Base-by-base conservation (phyloP, 92 coral and sea anemone species). In the Anthopleura xanthogrammica region DNA sequence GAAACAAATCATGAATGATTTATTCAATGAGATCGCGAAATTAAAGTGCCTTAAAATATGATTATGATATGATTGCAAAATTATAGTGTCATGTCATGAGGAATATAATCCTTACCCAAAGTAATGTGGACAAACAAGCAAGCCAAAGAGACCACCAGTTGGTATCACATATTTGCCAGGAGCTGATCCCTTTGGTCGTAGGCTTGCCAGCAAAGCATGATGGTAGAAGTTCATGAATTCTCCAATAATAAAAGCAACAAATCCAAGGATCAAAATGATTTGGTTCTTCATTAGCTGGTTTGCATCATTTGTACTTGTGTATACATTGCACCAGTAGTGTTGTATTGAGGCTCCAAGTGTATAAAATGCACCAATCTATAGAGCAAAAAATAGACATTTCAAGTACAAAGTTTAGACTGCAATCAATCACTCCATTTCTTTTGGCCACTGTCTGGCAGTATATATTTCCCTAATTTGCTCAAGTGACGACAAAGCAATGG, bases 311-410 rank as follows among this genome's bases (percentile, higher is more conserved):
- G 80, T 54, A 56, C 86, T 83, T 7, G 94, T 93, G 58, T 83
- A 89, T 17, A 93, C 57, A 77, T 93, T 91, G 70, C 94, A 91
- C 97, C 97, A 93, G 88, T 93, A 93, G 75, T 93, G 97, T 75
- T 91, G 97, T 22, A 91, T 80, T n/a, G 84, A 88, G 19, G 97
- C 85, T 36, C 94, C 94, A 88, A 91, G 90, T 2, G 83, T 24
- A 77, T 91, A 93, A 65, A 91, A 91, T 57, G 55, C 14, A 23
- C 92, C 64, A 36, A 93, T 86, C 92, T 89, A 46, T 5, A 46
- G 40, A 23, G 57, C 36, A 43, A 42, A 22, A 39, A 74, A 74
- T n/a, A 5, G 12, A 40, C 19, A 74, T 4, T 46, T 60, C 65
- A 60, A 11, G 54, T 6, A 50, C 54, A 5, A 5, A 50, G 7